Conservation (phyloP, 2,888 invertebrate genomes). For the Ophonus ardosiacus region DNA sequence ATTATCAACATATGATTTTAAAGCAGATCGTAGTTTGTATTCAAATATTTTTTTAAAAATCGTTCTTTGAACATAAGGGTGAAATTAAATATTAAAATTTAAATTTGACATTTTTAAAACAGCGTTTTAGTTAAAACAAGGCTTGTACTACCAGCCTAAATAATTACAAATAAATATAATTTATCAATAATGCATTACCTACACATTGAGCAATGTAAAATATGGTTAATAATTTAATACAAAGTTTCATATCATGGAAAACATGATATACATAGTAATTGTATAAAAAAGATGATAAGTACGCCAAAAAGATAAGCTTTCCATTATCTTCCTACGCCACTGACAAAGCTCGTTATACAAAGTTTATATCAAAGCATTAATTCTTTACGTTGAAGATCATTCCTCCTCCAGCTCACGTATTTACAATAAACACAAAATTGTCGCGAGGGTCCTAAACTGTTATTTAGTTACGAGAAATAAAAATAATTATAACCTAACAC, state of each 20-base stretch:
- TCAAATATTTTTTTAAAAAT: too few relatives aligned
- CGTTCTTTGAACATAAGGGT: too few relatives aligned
- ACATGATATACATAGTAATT: not conserved
- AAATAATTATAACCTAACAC: conserved; percentile 22
- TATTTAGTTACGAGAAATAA: conserved; percentile 27
- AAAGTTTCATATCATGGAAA: not conserved
- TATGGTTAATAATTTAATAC: not conserved
- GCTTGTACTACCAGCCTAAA: too few relatives aligned
- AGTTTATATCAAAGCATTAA: conserved; percentile 11
- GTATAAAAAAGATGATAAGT: not conserved
- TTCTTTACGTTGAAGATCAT: conserved; percentile 20
- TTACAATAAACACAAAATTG: conserved; percentile 34
- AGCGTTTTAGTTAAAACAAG: too few relatives aligned
- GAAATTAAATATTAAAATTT: too few relatives aligned
- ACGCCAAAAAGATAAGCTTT: not conserved
- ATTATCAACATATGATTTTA: too few relatives aligned
- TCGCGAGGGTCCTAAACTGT: conserved; percentile 31
- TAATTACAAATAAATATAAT: too few relatives aligned
- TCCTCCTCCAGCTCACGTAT: conserved; percentile 13
- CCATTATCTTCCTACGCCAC: not conserved
- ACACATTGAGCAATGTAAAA: not conserved
- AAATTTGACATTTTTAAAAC: too few relatives aligned
- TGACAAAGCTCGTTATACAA: not conserved
- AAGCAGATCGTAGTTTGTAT: too few relatives aligned
- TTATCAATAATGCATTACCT: too few relatives aligned